These are phyloP conservation scores for Drosophila trichaetosa DNA, from an alignment of 2,888 invertebrate species.

Conservation along the genomic window DNA sequence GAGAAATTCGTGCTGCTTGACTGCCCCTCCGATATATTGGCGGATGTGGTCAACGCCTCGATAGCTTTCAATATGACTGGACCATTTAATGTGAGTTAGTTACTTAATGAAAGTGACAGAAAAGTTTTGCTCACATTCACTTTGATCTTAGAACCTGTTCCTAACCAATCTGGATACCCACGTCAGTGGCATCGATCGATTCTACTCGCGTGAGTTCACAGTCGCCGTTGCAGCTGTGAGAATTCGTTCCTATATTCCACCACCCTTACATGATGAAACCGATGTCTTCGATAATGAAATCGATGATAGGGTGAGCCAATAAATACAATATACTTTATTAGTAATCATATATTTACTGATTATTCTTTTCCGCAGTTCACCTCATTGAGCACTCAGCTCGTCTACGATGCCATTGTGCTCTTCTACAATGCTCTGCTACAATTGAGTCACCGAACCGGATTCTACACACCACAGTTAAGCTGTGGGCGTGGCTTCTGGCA, in stretches of 20 bases:
- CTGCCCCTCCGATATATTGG: slow-evolving; percentile 89
- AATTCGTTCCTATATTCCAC: slow-evolving; percentile 72
- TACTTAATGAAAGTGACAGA: fast-evolving
- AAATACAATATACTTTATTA: neutral
- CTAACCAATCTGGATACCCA: slow-evolving; percentile 86
- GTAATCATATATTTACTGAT: too few relatives aligned
- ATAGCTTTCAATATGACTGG: slow-evolving; percentile 83
- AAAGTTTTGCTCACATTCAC: too few relatives aligned
- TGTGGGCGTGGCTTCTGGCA: slow-evolving; percentile 85
- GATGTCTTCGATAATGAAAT: slow-evolving; percentile 70
- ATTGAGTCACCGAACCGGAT: slow-evolving; percentile 50
- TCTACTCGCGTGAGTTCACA: slow-evolving; percentile 72
- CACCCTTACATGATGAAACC: slow-evolving; percentile 70
- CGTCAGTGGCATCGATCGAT: slow-evolving; percentile 67
- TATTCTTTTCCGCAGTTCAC: slow-evolving; percentile 43
- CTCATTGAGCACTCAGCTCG: slow-evolving; percentile 85
- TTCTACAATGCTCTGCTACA: slow-evolving; percentile 93
- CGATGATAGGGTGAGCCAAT: slow-evolving; percentile 47
- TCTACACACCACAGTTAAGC: slow-evolving; percentile 64
- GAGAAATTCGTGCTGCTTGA: slow-evolving; percentile 91
- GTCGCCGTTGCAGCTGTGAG: slow-evolving; percentile 66
- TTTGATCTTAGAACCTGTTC: slow-evolving; percentile 79
- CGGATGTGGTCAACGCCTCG: slow-evolving; percentile 87
- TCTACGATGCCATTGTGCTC: slow-evolving; percentile 97
- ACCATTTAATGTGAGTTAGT: slow-evolving; percentile 78